Conservation (phyloP, 2,113 vertebrate species). For the Hystrix cristata region DNA sequence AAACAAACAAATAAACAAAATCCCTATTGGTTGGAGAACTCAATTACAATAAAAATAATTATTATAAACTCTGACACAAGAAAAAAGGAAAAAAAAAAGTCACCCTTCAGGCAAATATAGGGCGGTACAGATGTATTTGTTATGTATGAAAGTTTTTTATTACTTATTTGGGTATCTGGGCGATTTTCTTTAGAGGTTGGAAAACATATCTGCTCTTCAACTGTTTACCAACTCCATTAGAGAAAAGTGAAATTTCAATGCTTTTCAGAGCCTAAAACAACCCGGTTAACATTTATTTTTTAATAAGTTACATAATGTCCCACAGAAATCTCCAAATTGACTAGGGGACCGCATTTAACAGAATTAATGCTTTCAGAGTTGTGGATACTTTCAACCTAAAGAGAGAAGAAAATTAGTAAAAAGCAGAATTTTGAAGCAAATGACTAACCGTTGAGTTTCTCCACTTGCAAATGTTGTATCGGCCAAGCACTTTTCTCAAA, state of each 20-base stretch:
- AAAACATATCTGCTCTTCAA: background rate
- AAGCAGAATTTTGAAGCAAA: background rate
- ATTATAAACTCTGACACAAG: background rate
- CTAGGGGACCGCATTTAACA: background rate
- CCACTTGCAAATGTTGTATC: too few species aligned
- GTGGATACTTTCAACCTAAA: slow-evolving; percentile 49
- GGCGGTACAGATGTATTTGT: background rate
- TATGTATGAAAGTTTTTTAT: too few species aligned
- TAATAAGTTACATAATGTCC: background rate
- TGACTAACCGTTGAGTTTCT: too few species aligned
- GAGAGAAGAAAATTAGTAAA: background rate
- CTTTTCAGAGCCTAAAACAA: background rate
- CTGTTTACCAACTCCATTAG: background rate
- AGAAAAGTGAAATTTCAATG: background rate
- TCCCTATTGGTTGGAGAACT: too few species aligned
- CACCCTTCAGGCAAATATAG: background rate
- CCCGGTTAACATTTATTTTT: background rate
- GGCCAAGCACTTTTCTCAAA: background rate
- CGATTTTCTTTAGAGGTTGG: too few species aligned
- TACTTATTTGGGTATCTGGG: background rate
- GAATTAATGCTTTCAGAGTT: slow-evolving; percentile 25
- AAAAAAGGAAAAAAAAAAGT: background rate
- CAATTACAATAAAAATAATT: background rate
- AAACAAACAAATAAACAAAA: too few species aligned
- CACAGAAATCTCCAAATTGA: background rate